Evolutionary conservation across 1,140 invertebrate genomes (phyloP).

Genomic region (Aphelenchoides avenae): DNA sequence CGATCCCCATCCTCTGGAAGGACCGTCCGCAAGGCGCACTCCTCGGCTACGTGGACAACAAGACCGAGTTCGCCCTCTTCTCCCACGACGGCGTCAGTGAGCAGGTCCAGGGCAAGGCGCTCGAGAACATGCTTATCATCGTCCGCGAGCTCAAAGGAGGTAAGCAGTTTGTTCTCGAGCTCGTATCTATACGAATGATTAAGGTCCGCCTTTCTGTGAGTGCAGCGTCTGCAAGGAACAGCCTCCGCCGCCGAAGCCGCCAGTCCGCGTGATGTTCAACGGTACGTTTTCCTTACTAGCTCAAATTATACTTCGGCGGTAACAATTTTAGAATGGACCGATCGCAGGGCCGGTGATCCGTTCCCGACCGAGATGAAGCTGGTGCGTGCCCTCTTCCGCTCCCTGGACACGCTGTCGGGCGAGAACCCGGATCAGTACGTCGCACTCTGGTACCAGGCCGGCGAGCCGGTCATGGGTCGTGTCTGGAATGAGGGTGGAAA

Average conservation of each 20-base stretch:
- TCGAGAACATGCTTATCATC: slow-evolving; percentile 37
- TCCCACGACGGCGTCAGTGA: slow-evolving; percentile 29
- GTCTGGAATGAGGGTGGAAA: slow-evolving; percentile 46
- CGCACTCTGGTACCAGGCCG: slow-evolving; percentile 46
- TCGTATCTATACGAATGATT: neutral
- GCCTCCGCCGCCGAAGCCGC: neutral
- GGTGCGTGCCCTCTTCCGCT: slow-evolving; percentile 32
- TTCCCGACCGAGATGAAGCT: slow-evolving; percentile 25
- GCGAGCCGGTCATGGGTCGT: slow-evolving; percentile 48
- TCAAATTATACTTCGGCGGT: too few species aligned
- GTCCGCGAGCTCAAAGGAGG: slow-evolving; percentile 36
- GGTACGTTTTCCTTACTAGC: too few species aligned
- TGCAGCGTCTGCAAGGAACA: slow-evolving; percentile 34
- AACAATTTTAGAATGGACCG: too few species aligned
- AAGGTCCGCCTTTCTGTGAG: slow-evolving; percentile 39
- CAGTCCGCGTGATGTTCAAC: slow-evolving; percentile 18
- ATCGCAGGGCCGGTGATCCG: slow-evolving; percentile 40
- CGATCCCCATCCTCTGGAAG: slow-evolving; percentile 41
- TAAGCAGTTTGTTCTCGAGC: too few species aligned
- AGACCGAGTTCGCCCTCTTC: slow-evolving; percentile 45
- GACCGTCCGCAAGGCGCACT: slow-evolving; percentile 29
- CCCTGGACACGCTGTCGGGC: slow-evolving; percentile 36
- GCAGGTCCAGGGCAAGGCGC: slow-evolving; percentile 23
- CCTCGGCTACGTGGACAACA: slow-evolving; percentile 48
- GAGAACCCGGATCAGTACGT: slow-evolving; percentile 48